These are phyloP conservation scores for Halocaridina rubra DNA, from an alignment of 2,888 invertebrate species.

Conservation along the genomic window DNA sequence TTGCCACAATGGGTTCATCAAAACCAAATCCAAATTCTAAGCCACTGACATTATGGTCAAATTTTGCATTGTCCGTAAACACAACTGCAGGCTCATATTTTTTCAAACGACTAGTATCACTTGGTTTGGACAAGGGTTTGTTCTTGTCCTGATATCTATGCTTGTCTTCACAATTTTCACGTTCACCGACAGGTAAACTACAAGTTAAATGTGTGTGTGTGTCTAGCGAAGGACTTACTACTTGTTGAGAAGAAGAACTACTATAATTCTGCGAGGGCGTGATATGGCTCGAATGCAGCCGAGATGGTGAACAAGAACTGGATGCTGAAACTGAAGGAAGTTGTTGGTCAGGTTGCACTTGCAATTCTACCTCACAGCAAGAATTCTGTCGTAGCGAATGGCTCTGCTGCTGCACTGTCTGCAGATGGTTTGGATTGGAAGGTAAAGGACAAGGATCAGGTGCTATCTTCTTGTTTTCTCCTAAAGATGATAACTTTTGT, in stretches of 20 bases:
- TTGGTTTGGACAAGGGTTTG: background rate
- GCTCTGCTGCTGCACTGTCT: background rate
- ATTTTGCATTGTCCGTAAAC: slow-evolving; percentile 59
- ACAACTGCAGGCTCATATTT: slow-evolving; percentile 55
- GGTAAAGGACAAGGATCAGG: background rate
- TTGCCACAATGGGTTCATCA: slow-evolving; percentile 46
- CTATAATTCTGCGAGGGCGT: background rate
- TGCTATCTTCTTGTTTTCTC: background rate
- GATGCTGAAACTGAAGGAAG: background rate
- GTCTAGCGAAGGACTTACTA: background rate
- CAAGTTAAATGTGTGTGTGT: background rate
- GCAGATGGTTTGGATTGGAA: background rate
- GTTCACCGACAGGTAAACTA: slow-evolving; percentile 1
- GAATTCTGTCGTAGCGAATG: background rate
- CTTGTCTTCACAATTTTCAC: slow-evolving; percentile 27
- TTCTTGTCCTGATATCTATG: background rate
- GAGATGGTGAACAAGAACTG: background rate
- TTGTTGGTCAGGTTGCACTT: background rate
- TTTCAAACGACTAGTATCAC: slow-evolving; percentile 46
- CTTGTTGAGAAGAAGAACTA: background rate
- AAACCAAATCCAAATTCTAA: slow-evolving; percentile 58
- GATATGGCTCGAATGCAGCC: background rate
- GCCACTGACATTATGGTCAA: slow-evolving; percentile 40
- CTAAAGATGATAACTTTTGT: too few relatives aligned
- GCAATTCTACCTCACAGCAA: background rate